These are phyloP conservation scores for Aldrovandia affinis DNA, from an alignment of 2,797 vertebrate species.

Conservation along the genomic window DNA sequence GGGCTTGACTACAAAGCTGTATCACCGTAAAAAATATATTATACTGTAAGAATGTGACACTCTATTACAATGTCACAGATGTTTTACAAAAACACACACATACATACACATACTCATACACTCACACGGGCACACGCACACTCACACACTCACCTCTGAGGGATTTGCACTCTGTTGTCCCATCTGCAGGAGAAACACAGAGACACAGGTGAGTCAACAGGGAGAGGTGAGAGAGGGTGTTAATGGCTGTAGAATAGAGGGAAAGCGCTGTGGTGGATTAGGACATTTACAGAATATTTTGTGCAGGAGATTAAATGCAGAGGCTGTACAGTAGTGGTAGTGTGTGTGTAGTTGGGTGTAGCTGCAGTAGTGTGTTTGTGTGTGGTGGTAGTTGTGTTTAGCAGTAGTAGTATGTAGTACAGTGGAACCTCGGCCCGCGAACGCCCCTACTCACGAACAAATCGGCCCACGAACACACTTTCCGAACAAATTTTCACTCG, in stretches of 20 bases:
- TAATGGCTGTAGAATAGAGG: too few relatives aligned
- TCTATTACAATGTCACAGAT: not conserved
- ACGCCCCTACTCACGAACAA: too few relatives aligned
- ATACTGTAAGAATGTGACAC: not conserved
- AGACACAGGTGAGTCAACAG: not conserved
- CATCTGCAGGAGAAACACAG: slow-evolving; percentile 16
- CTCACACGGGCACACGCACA: not conserved
- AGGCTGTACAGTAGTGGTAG: not conserved
- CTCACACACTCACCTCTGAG: slow-evolving; percentile 5
- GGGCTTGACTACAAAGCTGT: too few relatives aligned
- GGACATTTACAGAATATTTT: too few relatives aligned
- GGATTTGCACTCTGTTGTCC: not conserved
- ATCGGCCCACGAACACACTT: too few relatives aligned
- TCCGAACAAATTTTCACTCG: too few relatives aligned
- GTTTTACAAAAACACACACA: not conserved
- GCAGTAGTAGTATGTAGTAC: not conserved
- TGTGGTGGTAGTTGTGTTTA: not conserved
- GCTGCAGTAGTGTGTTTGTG: not conserved
- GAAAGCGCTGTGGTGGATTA: too few relatives aligned
- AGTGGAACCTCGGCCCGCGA: too few relatives aligned
- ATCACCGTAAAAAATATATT: not conserved
- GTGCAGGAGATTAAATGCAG: not conserved
- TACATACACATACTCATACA: not conserved
- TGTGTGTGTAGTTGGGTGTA: not conserved
- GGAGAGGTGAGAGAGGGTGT: not conserved